phyloP scores from a whole-genome alignment of 1,140 invertebrate species.

The Triops longicaudatus region DNA sequence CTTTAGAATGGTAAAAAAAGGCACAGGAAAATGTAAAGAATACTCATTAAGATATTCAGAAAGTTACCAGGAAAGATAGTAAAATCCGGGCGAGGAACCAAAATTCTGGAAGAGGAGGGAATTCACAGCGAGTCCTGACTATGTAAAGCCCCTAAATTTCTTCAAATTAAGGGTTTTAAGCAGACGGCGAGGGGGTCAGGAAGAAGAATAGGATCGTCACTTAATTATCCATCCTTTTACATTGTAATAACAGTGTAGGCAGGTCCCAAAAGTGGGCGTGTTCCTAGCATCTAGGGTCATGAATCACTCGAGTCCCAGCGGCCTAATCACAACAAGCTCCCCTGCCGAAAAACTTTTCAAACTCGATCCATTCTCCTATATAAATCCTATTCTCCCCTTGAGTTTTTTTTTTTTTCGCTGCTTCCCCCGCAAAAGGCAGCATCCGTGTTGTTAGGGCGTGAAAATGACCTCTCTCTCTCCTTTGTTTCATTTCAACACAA shows the following conservation, averaged over 20 bases:
- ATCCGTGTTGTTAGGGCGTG: constrained; percentile 14
- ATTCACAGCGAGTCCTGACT: too few species aligned
- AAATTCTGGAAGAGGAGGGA: not conserved
- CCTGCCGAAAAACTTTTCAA: not conserved
- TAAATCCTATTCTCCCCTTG: not conserved
- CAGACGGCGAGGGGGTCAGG: not conserved
- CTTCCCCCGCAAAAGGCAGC: not conserved
- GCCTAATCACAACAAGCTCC: not conserved
- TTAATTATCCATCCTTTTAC: not conserved
- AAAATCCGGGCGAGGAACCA: not conserved
- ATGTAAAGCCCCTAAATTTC: not conserved
- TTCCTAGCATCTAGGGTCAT: not conserved
- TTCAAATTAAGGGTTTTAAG: not conserved
- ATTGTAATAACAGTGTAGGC: not conserved
- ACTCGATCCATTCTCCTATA: not conserved
- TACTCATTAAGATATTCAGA: too few species aligned
- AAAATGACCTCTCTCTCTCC: constrained; percentile 10
- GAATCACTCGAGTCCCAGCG: not conserved
- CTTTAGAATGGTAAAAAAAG: too few species aligned
- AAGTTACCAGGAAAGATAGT: too few species aligned
- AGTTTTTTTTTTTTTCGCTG: not conserved
- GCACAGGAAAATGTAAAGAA: too few species aligned
- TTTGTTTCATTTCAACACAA: constrained; percentile 3
- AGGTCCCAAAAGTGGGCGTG: not conserved
- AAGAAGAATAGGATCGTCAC: not conserved